Evolutionary conservation across 2,888 invertebrate genomes (phyloP), one percentile per base, ranked within the genome.

Genomic region (Proisotoma minuta): DNA sequence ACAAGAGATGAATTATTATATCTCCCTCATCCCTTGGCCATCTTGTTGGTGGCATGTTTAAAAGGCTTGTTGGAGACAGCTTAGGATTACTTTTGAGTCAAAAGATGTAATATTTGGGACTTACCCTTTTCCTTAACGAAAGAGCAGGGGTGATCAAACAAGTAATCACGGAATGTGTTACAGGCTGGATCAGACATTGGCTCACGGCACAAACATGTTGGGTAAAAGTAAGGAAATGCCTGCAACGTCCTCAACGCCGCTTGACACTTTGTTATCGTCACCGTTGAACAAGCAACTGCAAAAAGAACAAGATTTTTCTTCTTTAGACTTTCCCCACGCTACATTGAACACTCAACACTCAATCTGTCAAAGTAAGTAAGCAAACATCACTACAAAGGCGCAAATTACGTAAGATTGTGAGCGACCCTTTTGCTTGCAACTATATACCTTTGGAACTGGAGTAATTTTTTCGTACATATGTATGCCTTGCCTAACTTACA

Each of bases 91-190:
- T n/a, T n/a, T n/a, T n/a, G n/a, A n/a, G n/a, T n/a, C n/a, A n/a
- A n/a, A n/a, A n/a, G n/a, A n/a, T n/a, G n/a, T n/a, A n/a, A n/a
- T n/a, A n/a, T n/a, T n/a, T n/a, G n/a, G n/a, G n/a, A 75, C 82
- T 80, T 79, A 92, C 92, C 92, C 84, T 91, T 91, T 80, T 89
- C 90, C 77, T 86, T 84, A 73, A 91, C 91, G 79, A 89, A 89
- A 76, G 89, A 88, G 82, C 93, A 93, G 68, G 92, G 92, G 82
- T 93, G 93, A 80, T 92, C 92, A 80, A 92, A 92, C 74, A 93
- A 84, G 79, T 91, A 92, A 82, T 91, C 91, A 77, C 90, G 86
- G 83, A 93, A 92, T 77, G 89, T 88, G 82, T 91, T 92, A 80
- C 92, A 93, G 77, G 91, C 91, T 68, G 89, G 91, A 79, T 93